Conservation (phyloP, 2,113 vertebrate species). For the Forbesichthys agassizii region DNA sequence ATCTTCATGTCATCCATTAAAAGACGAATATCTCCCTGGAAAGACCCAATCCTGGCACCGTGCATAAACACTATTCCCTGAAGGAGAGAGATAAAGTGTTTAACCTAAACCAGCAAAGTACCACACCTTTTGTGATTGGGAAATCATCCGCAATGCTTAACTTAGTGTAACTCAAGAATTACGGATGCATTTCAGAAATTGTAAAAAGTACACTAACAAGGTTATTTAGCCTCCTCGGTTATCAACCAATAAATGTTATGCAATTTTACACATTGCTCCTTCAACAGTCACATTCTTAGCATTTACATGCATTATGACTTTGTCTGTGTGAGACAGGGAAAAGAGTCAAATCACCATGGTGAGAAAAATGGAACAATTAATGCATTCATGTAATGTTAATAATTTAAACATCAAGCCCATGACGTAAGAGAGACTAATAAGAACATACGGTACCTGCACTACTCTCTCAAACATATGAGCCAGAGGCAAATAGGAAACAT, state of each 20-base stretch:
- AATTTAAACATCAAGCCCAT: no score
- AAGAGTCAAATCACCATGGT: neutral
- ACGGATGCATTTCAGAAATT: no score
- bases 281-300: no score
- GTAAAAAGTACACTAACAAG: no score
- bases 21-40: conserved; percentile 92
- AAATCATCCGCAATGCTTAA: no score
- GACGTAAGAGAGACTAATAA: neutral
- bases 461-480: conserved; percentile 81
- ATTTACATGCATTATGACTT: no score
- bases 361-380: neutral
- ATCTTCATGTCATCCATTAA: conserved; percentile 90
- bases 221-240: no score
- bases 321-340: neutral
- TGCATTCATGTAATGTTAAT: neutral
- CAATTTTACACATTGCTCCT: no score
- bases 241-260: no score
- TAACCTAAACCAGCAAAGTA: no score
- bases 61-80: conserved; percentile 86
- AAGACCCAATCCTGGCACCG: conserved; percentile 90
- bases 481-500: conserved; percentile 80
- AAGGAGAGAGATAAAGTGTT: neutral
- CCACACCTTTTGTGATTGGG: no score
- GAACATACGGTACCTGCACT: conserved; percentile 64
- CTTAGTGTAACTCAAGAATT: no score